Evolutionary conservation across 1,140 invertebrate species (phyloP).

Genomic region (Drosophila willistoni): DNA sequence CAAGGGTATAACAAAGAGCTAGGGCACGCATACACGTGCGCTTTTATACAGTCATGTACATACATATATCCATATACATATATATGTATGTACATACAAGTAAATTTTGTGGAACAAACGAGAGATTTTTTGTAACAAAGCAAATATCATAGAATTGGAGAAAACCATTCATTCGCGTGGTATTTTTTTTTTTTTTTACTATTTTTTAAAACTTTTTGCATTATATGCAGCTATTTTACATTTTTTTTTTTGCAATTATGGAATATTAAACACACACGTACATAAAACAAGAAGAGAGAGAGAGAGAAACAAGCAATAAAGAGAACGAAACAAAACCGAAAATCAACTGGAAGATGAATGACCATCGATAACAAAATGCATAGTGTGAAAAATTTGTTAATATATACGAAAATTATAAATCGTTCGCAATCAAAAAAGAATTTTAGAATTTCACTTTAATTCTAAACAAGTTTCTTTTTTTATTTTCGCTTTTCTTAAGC

Average conservation of each 20-base stretch:
- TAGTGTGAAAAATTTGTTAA: slow-evolving; percentile 54
- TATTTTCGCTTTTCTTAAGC: slow-evolving; percentile 37
- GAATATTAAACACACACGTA: slow-evolving; percentile 52
- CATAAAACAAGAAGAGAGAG: slow-evolving; percentile 40
- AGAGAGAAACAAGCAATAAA: slow-evolving; percentile 27
- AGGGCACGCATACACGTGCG: slow-evolving; percentile 49
- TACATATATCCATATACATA: slow-evolving; percentile 22
- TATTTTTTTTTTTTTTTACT: slow-evolving; percentile 38
- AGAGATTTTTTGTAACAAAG: slow-evolving; percentile 48
- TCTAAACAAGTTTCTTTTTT: slow-evolving; percentile 57
- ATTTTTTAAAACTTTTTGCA: slow-evolving; percentile 40
- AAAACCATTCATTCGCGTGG: slow-evolving; percentile 42
- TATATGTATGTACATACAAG: slow-evolving; percentile 14
- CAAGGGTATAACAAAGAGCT: slow-evolving; percentile 66
- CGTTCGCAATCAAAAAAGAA: slow-evolving; percentile 3
- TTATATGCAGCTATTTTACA: slow-evolving; percentile 9
- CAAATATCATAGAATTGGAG: slow-evolving; percentile 43
- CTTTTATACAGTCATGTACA: slow-evolving; percentile 28
- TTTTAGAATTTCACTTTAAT: slow-evolving; percentile 26
- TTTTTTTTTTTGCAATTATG: slow-evolving; percentile 41
- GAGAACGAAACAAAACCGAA: slow-evolving; percentile 55
- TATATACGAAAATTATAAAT: slow-evolving; percentile 41
- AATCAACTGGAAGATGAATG: slow-evolving; percentile 76
- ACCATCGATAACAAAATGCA: slow-evolving; percentile 74
- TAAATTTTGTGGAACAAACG: neutral